phyloP scores from a whole-genome alignment of 1,140 invertebrate genomes.

The Armadillidium nasatum region DNA sequence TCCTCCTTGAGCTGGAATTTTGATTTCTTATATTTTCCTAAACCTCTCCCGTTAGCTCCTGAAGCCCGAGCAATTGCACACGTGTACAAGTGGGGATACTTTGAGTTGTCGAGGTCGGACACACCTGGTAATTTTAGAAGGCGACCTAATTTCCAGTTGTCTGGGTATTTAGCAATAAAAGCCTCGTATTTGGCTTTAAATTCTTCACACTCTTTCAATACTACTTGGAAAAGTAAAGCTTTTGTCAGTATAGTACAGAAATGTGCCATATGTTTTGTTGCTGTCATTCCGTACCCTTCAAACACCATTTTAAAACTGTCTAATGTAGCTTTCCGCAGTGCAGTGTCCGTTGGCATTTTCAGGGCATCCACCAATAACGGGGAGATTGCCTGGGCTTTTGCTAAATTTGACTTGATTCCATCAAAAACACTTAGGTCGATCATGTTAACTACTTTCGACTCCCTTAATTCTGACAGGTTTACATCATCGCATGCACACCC shows the following conservation, averaged over 20 bases:
- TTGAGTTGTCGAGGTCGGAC: not conserved
- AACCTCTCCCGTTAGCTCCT: too few relatives aligned
- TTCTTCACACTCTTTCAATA: not conserved
- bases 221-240: not conserved
- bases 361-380: too few relatives aligned
- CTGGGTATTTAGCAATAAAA: not conserved
- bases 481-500: too few relatives aligned
- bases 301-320: not conserved
- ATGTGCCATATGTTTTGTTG: not conserved
- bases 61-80: not conserved
- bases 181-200: not conserved
- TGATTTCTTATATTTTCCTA: too few relatives aligned
- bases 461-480: too few relatives aligned
- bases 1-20: too few relatives aligned
- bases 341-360: too few relatives aligned
- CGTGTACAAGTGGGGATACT: conserved; percentile 10
- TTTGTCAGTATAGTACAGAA: not conserved
- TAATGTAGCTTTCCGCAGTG: too few relatives aligned
- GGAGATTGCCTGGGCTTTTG: too few relatives aligned
- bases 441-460: too few relatives aligned
- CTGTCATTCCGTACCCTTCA: conserved; percentile 10
- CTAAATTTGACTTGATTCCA: too few relatives aligned
- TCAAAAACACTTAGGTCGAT: too few relatives aligned
- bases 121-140: not conserved
- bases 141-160: not conserved